Evolutionary conservation across 2,888 invertebrate genomes (phyloP).

Genomic region (Venusia cambrica): DNA sequence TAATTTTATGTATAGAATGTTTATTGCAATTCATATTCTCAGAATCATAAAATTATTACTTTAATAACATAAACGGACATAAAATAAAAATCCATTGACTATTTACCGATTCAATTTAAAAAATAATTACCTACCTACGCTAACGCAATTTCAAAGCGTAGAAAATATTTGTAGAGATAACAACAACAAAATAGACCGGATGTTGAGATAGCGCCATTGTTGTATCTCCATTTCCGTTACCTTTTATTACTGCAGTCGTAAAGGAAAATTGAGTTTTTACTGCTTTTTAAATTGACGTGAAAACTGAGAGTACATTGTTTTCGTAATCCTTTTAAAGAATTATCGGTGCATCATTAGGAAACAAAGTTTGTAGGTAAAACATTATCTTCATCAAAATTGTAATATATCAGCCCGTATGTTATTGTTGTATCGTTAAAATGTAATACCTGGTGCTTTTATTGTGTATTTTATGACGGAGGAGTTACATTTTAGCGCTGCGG

Average conservation of each 20-base stretch:
- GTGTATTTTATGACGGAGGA: conserved; percentile 69
- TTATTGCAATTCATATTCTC: conserved; percentile 6
- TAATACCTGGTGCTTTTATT: conserved; percentile 73
- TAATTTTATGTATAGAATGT: conserved; percentile 14
- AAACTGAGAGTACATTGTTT: conserved; percentile 31
- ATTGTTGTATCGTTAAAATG: conserved; percentile 73
- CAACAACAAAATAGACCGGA: conserved; percentile 57
- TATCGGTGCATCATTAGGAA: conserved; percentile 22
- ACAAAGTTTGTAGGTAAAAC: conserved; percentile 45
- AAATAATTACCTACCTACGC: conserved; percentile 57
- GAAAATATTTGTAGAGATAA: conserved; percentile 47
- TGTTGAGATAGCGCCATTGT: conserved; percentile 56
- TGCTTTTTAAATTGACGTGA: conserved; percentile 38
- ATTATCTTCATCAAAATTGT: conserved; percentile 53
- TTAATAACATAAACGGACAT: conserved; percentile 9
- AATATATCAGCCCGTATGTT: conserved; percentile 67
- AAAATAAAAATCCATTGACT: conserved; percentile 34
- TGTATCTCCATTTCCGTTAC: conserved; percentile 54
- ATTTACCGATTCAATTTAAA: conserved; percentile 61
- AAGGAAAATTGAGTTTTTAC: conserved; percentile 49
- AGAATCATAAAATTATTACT: conserved; percentile 16
- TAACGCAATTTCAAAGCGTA: conserved; percentile 46
- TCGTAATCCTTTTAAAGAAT: conserved; percentile 23
- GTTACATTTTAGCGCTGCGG: conserved; percentile 80
- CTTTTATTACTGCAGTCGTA: conserved; percentile 45